Percentiles rank a stretch among this genome's conserved stretches.
Evolutionary conservation across 2,113 vertebrate genomes (phyloP).

Genomic region (Ceyx margarethae): DNA sequence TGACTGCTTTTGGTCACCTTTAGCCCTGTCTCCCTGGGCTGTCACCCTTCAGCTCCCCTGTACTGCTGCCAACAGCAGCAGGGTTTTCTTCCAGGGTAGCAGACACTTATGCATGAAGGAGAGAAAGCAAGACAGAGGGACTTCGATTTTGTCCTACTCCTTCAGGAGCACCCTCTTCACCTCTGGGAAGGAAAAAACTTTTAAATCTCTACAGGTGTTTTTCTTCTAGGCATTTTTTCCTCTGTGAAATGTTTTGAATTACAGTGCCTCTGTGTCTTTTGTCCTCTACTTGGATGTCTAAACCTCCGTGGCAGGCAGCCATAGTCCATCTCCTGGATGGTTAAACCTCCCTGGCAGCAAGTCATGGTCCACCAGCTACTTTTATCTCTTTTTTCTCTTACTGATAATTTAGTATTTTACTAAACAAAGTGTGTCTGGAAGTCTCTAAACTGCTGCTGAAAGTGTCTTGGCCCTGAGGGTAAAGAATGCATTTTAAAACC

Average conservation of each 20-base stretch:
- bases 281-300: background rate
- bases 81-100: background rate
- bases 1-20: background rate
- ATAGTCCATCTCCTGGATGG: background rate
- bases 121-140: background rate
- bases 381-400: background rate
- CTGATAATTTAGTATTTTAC: background rate
- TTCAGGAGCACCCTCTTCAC: background rate
- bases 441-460: background rate
- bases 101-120: background rate
- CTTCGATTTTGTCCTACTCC: background rate
- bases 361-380: background rate
- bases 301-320: background rate
- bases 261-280: background rate
- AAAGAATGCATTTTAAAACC: constrained; percentile 7
- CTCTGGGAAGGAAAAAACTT: background rate
- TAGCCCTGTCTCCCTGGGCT: background rate
- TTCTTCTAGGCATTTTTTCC: background rate
- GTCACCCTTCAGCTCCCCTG: background rate
- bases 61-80: background rate
- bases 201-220: background rate
- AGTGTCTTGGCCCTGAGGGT: background rate
- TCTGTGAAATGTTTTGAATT: background rate
- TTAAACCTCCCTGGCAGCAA: background rate
- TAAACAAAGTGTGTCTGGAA: background rate